phyloP scores from a whole-genome alignment of 2,113 vertebrate genomes.

The Phalacrocorax aristotelis region DNA sequence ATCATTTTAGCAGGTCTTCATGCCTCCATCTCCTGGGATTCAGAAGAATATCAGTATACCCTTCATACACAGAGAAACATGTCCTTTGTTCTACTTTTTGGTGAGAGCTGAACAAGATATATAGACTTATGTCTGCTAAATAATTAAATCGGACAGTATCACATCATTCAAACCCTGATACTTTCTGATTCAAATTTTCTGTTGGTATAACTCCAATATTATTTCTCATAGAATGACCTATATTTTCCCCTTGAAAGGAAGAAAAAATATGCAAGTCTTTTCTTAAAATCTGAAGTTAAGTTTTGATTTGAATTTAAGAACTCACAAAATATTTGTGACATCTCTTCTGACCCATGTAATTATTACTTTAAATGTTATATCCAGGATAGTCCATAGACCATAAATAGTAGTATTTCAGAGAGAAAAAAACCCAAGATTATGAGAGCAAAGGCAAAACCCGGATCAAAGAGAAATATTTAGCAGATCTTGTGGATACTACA shows the following conservation, averaged over 20 bases:
- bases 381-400: neutral
- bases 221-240: neutral
- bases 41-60: neutral
- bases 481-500: neutral
- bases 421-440: neutral
- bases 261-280: neutral
- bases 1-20: neutral
- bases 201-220: neutral
- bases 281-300: neutral
- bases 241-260: neutral
- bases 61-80: neutral
- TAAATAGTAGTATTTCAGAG: neutral
- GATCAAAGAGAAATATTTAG: neutral
- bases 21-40: neutral
- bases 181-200: neutral
- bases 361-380: neutral
- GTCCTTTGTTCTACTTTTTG: neutral
- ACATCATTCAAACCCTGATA: neutral
- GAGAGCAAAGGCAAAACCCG: neutral
- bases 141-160: neutral
- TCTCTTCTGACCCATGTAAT: neutral
- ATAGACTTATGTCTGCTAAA: neutral
- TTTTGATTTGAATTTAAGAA: slow-evolving; percentile 2
- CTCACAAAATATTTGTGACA: neutral
- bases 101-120: neutral